phyloP scores from a whole-genome alignment of 2,797 vertebrate genomes.

The Onychomys torridus region DNA sequence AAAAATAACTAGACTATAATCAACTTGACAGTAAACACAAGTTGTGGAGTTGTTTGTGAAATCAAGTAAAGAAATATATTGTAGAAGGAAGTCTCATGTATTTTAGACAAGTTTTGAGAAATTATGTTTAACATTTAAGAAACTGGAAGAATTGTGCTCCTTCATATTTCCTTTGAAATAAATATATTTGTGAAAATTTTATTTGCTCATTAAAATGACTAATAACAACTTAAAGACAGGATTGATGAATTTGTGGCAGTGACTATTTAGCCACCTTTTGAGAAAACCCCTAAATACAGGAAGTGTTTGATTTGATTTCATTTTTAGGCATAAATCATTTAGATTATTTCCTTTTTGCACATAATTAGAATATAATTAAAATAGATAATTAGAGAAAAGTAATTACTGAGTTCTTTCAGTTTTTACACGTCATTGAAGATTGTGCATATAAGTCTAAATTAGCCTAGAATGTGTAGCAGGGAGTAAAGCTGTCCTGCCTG shows the following conservation, averaged over 20 bases:
- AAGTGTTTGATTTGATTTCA: slow-evolving; percentile 65
- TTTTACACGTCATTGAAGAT: slow-evolving; percentile 71
- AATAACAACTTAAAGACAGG: background rate
- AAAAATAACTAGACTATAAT: background rate
- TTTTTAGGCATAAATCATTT: slow-evolving; percentile 48
- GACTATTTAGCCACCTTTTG: background rate
- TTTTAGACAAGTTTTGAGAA: background rate
- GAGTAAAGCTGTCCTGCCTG: slow-evolving; percentile 43
- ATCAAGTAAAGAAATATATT: background rate
- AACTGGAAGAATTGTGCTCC: background rate
- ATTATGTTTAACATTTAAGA: slow-evolving; percentile 22
- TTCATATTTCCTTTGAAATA: background rate
- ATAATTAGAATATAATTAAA: slow-evolving; percentile 72
- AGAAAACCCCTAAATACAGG: background rate
- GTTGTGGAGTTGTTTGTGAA: background rate
- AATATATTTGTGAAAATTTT: background rate
- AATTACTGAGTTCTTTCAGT: slow-evolving; percentile 73
- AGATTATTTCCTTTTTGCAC: slow-evolving; percentile 65
- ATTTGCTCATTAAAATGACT: background rate
- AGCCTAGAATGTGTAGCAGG: slow-evolving; percentile 56
- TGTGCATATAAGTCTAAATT: slow-evolving; percentile 74
- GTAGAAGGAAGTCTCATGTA: background rate
- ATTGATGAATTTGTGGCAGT: slow-evolving; percentile 12
- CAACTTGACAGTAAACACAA: background rate
- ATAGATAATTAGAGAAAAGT: slow-evolving; percentile 72